These are phyloP conservation scores for Zaprionus tsacasi DNA, from an alignment of 1,140 invertebrate genomes.

Conservation along the genomic window DNA sequence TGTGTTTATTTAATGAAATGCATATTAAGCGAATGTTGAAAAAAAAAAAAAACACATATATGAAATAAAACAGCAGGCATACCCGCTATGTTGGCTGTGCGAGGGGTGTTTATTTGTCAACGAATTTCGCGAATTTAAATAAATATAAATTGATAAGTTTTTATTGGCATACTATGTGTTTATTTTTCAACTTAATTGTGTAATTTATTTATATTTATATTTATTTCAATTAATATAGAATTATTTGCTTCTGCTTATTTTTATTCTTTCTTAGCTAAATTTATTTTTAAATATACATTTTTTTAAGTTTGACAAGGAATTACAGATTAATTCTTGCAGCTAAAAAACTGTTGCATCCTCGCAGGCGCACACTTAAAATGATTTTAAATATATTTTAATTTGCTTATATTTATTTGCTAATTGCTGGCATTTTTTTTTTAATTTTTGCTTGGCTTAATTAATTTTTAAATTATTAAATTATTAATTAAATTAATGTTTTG, in stretches of 20 bases:
- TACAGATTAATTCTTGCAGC: no score
- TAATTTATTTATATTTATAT: background rate
- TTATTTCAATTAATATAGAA: no score
- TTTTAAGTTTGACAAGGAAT: no score
- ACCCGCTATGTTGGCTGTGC: background rate
- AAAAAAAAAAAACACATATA: slow-evolving; percentile 18
- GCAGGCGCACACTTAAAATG: no score
- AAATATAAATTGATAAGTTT: no score
- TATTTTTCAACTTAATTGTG: background rate
- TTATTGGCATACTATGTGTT: no score
- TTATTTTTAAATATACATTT: no score
- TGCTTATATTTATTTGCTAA: no score
- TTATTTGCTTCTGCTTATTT: background rate
- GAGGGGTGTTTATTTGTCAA: background rate
- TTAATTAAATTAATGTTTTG: background rate
- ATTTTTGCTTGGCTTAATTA: background rate
- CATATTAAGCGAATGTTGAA: slow-evolving; percentile 66
- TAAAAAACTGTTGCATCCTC: no score
- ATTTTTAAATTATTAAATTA: background rate
- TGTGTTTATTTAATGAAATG: slow-evolving; percentile 78
- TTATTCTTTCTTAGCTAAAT: background rate
- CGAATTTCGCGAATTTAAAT: no score
- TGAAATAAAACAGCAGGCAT: background rate
- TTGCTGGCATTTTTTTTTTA: no score
- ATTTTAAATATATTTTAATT: no score